These are phyloP conservation scores for Excalfactoria chinensis DNA, from an alignment of 2,113 vertebrate genomes.

Conservation along the genomic window DNA sequence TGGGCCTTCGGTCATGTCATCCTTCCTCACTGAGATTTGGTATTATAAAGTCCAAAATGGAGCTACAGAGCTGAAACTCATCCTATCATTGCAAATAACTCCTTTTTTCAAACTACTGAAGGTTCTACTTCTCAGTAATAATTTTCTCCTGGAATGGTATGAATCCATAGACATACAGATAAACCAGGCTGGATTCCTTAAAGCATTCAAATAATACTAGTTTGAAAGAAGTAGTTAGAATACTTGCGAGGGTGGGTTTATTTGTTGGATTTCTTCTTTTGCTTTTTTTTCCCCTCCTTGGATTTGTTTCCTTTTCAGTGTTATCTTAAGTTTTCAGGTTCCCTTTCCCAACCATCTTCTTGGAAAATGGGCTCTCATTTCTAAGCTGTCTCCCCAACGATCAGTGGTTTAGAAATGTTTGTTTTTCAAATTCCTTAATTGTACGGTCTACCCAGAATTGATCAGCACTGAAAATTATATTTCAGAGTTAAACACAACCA, in stretches of 20 bases:
- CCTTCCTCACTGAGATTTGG: neutral
- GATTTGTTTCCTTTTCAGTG: slow-evolving; percentile 46
- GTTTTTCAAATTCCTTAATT: slow-evolving; percentile 87
- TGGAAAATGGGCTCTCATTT: slow-evolving; percentile 78
- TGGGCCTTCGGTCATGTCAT: slow-evolving; percentile 11
- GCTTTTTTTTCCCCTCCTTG: neutral
- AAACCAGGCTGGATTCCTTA: neutral
- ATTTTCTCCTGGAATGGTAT: neutral
- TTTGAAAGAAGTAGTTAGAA: slow-evolving; percentile 34
- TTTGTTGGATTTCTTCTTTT: slow-evolving; percentile 36
- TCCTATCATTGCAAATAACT: neutral
- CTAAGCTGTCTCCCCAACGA: slow-evolving; percentile 69
- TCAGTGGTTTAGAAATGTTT: slow-evolving; percentile 81
- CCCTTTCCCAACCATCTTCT: slow-evolving; percentile 64
- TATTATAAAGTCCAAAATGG: neutral
- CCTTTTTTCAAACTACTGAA: neutral
- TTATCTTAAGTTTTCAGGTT: slow-evolving; percentile 67
- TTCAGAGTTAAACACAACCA: slow-evolving; percentile 81
- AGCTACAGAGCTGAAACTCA: neutral
- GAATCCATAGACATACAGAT: neutral
- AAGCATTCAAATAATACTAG: neutral
- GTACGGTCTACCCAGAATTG: slow-evolving; percentile 82
- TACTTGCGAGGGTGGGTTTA: slow-evolving; percentile 44
- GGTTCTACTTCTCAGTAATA: neutral
- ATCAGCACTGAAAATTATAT: slow-evolving; percentile 81